Evolutionary conservation across 1,140 invertebrate species (phyloP).

Genomic region (Zophobas atratus): DNA sequence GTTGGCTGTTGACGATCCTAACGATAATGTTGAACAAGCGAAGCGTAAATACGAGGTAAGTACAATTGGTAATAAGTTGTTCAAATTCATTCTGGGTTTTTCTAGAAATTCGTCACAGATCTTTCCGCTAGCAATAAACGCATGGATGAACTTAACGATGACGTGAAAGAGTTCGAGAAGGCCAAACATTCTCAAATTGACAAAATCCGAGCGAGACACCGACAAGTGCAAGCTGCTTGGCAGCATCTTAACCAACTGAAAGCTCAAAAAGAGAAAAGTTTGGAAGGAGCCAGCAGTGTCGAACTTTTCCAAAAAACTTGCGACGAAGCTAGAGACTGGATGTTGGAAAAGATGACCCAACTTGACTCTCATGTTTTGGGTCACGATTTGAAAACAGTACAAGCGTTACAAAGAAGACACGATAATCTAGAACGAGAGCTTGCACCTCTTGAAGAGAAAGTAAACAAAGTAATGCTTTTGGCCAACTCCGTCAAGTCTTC

Average conservation of each 20-base stretch:
- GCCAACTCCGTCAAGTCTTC: slow-evolving; percentile 90
- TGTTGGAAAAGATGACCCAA: slow-evolving; percentile 92
- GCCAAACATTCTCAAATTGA: slow-evolving; percentile 92
- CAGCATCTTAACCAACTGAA: slow-evolving; percentile 91
- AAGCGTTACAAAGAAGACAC: slow-evolving; percentile 90
- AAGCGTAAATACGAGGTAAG: slow-evolving; percentile 93
- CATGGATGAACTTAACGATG: slow-evolving; percentile 89
- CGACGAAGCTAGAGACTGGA: slow-evolving; percentile 95
- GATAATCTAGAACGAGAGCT: slow-evolving; percentile 92
- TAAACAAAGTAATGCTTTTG: slow-evolving; percentile 84
- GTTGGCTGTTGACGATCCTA: slow-evolving; percentile 86
- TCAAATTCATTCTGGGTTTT: slow-evolving; percentile 57
- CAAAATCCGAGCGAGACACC: slow-evolving; percentile 85
- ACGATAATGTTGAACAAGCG: slow-evolving; percentile 93
- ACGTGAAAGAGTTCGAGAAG: slow-evolving; percentile 88
- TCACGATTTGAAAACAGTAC: slow-evolving; percentile 91
- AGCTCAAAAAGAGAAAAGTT: slow-evolving; percentile 90
- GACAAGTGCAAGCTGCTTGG: slow-evolving; percentile 91
- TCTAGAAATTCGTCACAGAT: slow-evolving; percentile 94
- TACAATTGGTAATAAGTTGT: slow-evolving; percentile 4
- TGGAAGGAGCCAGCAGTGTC: slow-evolving; percentile 87
- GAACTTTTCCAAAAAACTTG: slow-evolving; percentile 95
- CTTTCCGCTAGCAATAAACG: slow-evolving; percentile 92
- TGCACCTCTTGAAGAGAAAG: slow-evolving; percentile 92
- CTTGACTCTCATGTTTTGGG: slow-evolving; percentile 85